Percentiles rank a stretch among this genome's conserved stretches.
Evolutionary conservation across 2,797 vertebrate genomes (phyloP).

Genomic region (Avahi laniger): DNA sequence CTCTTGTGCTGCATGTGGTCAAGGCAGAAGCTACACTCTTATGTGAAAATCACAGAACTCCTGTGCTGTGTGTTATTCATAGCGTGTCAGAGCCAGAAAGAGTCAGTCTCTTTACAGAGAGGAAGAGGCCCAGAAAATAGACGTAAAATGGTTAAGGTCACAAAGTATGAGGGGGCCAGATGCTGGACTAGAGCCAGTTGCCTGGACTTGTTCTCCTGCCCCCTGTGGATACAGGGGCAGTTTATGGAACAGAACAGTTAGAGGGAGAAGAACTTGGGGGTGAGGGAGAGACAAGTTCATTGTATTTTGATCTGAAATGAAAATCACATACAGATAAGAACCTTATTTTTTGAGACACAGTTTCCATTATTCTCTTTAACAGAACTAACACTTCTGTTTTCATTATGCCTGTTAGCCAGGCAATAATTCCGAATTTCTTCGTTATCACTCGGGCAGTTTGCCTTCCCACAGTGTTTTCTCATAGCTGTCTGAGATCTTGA

Average conservation of each 20-base stretch:
- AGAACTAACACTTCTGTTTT: constrained; percentile 13
- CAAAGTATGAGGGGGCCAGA: not conserved
- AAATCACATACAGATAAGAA: not conserved
- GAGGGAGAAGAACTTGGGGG: not conserved
- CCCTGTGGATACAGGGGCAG: not conserved
- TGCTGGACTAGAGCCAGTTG: not conserved
- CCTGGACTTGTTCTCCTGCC: not conserved
- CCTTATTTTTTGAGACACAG: constrained; percentile 7
- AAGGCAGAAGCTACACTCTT: not conserved
- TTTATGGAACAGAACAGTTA: not conserved
- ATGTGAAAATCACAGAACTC: not conserved
- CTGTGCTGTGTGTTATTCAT: not conserved
- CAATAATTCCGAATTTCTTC: constrained; percentile 58
- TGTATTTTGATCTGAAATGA: constrained; percentile 42
- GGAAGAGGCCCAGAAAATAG: not conserved
- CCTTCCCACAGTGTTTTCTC: constrained; percentile 17
- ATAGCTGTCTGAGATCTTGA: constrained; percentile 44
- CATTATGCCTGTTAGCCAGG: not conserved
- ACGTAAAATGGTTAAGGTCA: not conserved
- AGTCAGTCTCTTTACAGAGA: not conserved
- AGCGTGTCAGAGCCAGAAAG: not conserved
- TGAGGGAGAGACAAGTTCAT: not conserved
- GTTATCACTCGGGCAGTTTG: not conserved
- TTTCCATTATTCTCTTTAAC: not conserved
- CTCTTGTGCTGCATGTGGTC: not conserved